These are phyloP conservation scores for Scolopax rusticola DNA, from an alignment of 2,797 vertebrate species.

Conservation along the genomic window DNA sequence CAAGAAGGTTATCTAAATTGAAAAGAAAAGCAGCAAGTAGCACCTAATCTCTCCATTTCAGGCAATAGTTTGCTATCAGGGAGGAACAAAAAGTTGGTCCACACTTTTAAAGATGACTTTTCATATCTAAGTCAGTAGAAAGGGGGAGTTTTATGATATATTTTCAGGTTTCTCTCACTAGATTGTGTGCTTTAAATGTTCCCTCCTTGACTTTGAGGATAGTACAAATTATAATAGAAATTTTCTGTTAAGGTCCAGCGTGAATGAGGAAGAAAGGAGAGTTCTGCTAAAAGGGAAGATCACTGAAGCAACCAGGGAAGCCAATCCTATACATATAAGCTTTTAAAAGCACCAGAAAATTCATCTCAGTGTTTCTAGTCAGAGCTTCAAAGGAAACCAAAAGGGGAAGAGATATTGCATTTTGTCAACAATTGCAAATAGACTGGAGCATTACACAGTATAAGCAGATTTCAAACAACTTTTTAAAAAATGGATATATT, in stretches of 20 bases:
- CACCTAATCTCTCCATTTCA: constrained; percentile 51
- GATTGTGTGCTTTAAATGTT: not conserved
- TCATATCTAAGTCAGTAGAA: not conserved
- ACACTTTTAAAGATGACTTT: not conserved
- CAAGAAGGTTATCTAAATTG: not conserved
- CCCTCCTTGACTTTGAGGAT: not conserved
- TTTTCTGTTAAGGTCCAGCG: not conserved
- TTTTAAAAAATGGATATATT: not conserved
- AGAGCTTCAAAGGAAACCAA: constrained; percentile 16
- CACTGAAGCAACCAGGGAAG: not conserved
- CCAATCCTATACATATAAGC: not conserved
- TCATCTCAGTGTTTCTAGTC: not conserved
- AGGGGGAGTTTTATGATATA: not conserved
- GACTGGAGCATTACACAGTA: not conserved
- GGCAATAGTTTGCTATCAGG: not conserved
- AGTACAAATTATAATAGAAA: not conserved
- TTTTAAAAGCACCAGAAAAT: not conserved
- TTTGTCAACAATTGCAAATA: not conserved
- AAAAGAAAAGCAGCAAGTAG: not conserved
- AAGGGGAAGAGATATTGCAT: not conserved
- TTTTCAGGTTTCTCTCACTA: not conserved
- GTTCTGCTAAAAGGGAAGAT: not conserved
- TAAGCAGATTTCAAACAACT: not conserved
- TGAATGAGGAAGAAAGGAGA: not conserved
- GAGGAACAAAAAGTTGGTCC: not conserved